Conservation (phyloP, 1,140 invertebrate genomes). For the Metopolophium dirhodum region DNA sequence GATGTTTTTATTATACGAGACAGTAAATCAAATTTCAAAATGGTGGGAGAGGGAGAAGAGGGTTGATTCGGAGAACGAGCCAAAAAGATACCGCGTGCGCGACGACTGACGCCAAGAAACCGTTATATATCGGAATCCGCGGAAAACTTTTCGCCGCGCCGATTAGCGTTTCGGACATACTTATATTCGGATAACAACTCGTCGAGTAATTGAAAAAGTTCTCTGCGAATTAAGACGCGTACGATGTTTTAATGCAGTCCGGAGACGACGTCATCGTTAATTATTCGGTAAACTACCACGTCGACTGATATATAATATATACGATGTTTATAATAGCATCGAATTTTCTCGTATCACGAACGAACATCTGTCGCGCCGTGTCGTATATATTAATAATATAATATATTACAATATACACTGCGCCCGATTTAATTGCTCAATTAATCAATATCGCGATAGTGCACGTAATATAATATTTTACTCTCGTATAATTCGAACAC, state of each 20-base stretch:
- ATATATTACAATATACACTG: not conserved
- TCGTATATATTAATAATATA: not conserved
- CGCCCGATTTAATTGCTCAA: not conserved
- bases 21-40: conserved; percentile 38
- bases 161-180: conserved; percentile 18
- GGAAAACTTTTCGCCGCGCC: not conserved
- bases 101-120: not conserved
- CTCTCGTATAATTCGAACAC: not conserved
- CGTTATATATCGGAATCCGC: not conserved
- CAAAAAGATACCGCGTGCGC: conserved; percentile 8
- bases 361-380: not conserved
- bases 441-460: not conserved
- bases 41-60: not conserved
- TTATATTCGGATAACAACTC: conserved; percentile 12
- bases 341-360: not conserved
- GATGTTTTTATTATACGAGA: conserved; percentile 39
- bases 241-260: not conserved
- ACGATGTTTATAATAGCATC: not conserved
- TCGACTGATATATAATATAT: not conserved
- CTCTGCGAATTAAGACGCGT: not conserved
- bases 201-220: conserved; percentile 35
- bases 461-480: not conserved
- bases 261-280: not conserved
- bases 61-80: not conserved
- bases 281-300: not conserved